Conservation (phyloP, 2,888 invertebrate genomes). For the Leucoma salicis region DNA sequence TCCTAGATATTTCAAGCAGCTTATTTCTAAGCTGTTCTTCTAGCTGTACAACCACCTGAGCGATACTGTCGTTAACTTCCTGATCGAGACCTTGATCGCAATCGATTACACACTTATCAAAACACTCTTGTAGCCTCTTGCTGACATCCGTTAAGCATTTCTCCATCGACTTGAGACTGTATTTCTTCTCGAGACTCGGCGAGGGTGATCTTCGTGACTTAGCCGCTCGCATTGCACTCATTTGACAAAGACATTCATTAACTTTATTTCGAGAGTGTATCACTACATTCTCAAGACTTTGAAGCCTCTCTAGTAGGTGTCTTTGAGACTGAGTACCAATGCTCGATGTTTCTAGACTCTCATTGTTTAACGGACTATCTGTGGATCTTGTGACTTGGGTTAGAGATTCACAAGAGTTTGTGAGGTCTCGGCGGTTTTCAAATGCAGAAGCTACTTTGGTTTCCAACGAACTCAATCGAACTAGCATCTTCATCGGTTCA, state of each 20-base stretch:
- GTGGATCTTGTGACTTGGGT: conserved; percentile 66
- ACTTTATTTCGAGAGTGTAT: conserved; percentile 85
- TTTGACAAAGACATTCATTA: conserved; percentile 85
- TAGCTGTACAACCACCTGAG: conserved; percentile 83
- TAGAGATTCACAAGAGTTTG: conserved; percentile 82
- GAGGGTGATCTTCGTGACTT: conserved; percentile 84
- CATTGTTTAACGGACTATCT: conserved; percentile 57
- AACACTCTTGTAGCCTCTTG: conserved; percentile 82
- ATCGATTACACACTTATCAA: conserved; percentile 82
- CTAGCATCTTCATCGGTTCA: conserved; percentile 90
- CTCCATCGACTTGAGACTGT: conserved; percentile 84
- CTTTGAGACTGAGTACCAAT: conserved; percentile 76
- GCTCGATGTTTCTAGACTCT: conserved; percentile 53
- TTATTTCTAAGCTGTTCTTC: conserved; percentile 87
- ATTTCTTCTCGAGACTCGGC: conserved; percentile 85
- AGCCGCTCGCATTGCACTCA: conserved; percentile 84
- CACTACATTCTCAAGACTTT: conserved; percentile 83
- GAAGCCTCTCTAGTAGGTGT: conserved; percentile 82
- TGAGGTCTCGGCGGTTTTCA: conserved; percentile 64
- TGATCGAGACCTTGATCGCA: conserved; percentile 55
- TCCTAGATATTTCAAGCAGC: conserved; percentile 85
- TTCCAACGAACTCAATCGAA: conserved; percentile 89
- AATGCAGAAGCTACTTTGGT: conserved; percentile 87
- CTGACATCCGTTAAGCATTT: conserved; percentile 84
- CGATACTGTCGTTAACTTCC: conserved; percentile 76